phyloP scores from a whole-genome alignment of 2,888 invertebrate species.

The Flexamia atlantica region DNA sequence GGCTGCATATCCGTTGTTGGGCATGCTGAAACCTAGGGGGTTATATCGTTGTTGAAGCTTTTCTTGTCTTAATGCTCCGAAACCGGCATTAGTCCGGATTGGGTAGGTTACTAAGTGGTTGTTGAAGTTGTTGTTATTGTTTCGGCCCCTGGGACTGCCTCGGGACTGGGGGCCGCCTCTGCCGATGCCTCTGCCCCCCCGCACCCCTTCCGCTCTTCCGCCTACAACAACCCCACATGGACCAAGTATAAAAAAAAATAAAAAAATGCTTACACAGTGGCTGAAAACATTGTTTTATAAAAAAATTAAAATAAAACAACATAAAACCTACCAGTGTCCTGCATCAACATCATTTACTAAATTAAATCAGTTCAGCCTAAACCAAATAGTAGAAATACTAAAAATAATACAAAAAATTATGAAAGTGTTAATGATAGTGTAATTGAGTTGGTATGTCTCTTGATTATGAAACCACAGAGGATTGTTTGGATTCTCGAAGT shows the following conservation, averaged over 20 bases:
- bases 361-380: no score
- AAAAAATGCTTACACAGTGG: neutral
- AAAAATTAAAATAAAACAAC: neutral
- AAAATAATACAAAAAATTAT: no score
- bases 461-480: no score
- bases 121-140: constrained; percentile 25
- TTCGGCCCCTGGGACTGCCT: neutral
- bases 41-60: constrained; percentile 55
- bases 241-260: neutral
- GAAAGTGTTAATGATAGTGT: no score
- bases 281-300: neutral
- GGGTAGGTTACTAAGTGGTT: constrained; percentile 37
- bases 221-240: neutral
- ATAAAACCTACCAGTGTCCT: no score
- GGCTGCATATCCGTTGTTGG: constrained; percentile 46
- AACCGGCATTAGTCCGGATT: constrained; percentile 18
- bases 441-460: no score
- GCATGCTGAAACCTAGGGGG: constrained; percentile 24
- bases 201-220: neutral
- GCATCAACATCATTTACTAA: no score
- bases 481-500: no score
- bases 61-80: constrained; percentile 56
- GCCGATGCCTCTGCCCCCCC: constrained; percentile 1
- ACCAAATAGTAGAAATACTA: no score
- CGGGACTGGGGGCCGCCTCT: neutral